These are phyloP conservation scores for Uloborus plumipes DNA, from an alignment of 2,888 invertebrate genomes.

Conservation along the genomic window DNA sequence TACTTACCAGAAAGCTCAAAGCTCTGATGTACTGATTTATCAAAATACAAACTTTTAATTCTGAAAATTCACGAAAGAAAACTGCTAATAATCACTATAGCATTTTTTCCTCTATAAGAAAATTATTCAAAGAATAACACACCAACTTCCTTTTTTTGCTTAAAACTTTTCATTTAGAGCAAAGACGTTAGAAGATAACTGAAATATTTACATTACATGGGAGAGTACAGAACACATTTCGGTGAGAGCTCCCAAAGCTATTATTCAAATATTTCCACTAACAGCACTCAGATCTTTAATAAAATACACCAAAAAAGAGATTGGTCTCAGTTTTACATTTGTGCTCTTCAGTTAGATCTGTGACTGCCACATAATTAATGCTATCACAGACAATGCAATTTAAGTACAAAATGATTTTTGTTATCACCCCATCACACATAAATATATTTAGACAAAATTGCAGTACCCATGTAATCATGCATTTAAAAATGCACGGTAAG, in stretches of 20 bases:
- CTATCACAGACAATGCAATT: slow-evolving; percentile 64
- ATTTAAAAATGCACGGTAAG: slow-evolving; percentile 55
- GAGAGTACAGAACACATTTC: slow-evolving; percentile 37
- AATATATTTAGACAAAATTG: slow-evolving; percentile 38
- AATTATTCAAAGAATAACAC: slow-evolving; percentile 43
- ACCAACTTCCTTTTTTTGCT: too few relatives aligned
- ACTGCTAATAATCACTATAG: slow-evolving; percentile 37
- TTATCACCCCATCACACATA: slow-evolving; percentile 62
- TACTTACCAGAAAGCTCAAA: slow-evolving; percentile 47
- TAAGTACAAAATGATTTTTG: slow-evolving; percentile 63
- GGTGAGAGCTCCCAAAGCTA: slow-evolving; percentile 48
- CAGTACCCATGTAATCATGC: slow-evolving; percentile 53
- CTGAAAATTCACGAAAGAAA: slow-evolving; percentile 43
- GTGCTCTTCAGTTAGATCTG: slow-evolving; percentile 58
- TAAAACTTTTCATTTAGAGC: too few relatives aligned
- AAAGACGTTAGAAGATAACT: slow-evolving; percentile 27
- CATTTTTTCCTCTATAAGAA: slow-evolving; percentile 24
- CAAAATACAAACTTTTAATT: slow-evolving; percentile 27
- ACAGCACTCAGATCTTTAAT: slow-evolving; percentile 56
- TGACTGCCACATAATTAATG: slow-evolving; percentile 56
- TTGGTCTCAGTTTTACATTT: slow-evolving; percentile 57
- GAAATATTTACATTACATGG: slow-evolving; percentile 56
- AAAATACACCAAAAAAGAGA: slow-evolving; percentile 52
- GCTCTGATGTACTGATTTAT: slow-evolving; percentile 45
- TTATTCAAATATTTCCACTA: slow-evolving; percentile 41